Base-by-base conservation (phyloP, 1,140 invertebrate genomes). In the Sinella curviseta region DNA sequence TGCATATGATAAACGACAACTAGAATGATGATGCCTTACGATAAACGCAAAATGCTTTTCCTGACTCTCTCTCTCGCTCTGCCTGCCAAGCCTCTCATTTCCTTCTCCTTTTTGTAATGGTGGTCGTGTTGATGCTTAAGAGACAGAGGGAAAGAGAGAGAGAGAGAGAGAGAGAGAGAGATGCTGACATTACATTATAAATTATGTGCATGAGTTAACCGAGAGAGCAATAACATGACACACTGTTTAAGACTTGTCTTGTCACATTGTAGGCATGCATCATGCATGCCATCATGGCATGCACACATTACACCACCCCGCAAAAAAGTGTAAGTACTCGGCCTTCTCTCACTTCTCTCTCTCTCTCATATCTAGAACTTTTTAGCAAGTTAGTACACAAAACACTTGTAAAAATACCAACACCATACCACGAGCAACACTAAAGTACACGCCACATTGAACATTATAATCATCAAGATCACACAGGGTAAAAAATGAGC, bases 101-200 rank as follows among this genome's bases (percentile, higher is more conserved):
- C 57, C 39, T 48, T 48, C 20, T 8, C 8, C 39, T 48, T 12
- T 48, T 20, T 20, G 39, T 48, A 8, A 8, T 48, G 39, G 39
- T 20, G 39, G 39, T 48, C 8, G 39, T 48, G 39, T 48, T 48
- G 39, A 48, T 48, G 20, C 39, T 48, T 48, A 20, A 48, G 20
- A 48, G 20, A 48, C 8, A 48, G 39, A 48, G 26, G 20, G 20
- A 48, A 48, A 48, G 20, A 48, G 39, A 48, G 26, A 65, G n/a
- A n/a, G n/a, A n/a, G n/a, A n/a, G n/a, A n/a, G n/a, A n/a, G n/a
- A 48, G 20, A 48, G 20, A 48, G 20, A 48, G 39, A 48, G 26
- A 65, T 8, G 57, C 57, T 65, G 57, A 65, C 57, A 65, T 65
- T 65, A 65, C 26, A 65, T 65, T 65, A 65, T 65, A 65, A 65